Conservation (phyloP, 2,113 vertebrate genomes). For the Xenopus tropicalis region UCB_Xtro_10.0 CM004444.2:136000501-136001000, state of each 20-base stretch:
- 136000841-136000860: background rate
- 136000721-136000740: slow-evolving; percentile 87
- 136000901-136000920: too few relatives aligned
- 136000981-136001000: too few relatives aligned
- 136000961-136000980: too few relatives aligned
- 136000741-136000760: slow-evolving; percentile 42
- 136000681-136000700: slow-evolving; percentile 78
- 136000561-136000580: slow-evolving; percentile 76
- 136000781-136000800: too few relatives aligned
- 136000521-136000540: slow-evolving; percentile 79
- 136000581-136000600: slow-evolving; percentile 35
- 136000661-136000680: slow-evolving; percentile 82
- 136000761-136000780: background rate
- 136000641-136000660: slow-evolving; percentile 65
- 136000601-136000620: too few relatives aligned
- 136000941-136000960: too few relatives aligned
- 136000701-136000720: slow-evolving; percentile 85
- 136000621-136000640: background rate
- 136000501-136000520: slow-evolving; percentile 79
- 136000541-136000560: slow-evolving; percentile 77
- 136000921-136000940: too few relatives aligned
- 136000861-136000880: too few relatives aligned
- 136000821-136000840: too few relatives aligned
- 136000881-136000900: too few relatives aligned
- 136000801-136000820: too few relatives aligned